Conservation (phyloP, 2,113 vertebrate species). For the Lucifuga dentata region DNA sequence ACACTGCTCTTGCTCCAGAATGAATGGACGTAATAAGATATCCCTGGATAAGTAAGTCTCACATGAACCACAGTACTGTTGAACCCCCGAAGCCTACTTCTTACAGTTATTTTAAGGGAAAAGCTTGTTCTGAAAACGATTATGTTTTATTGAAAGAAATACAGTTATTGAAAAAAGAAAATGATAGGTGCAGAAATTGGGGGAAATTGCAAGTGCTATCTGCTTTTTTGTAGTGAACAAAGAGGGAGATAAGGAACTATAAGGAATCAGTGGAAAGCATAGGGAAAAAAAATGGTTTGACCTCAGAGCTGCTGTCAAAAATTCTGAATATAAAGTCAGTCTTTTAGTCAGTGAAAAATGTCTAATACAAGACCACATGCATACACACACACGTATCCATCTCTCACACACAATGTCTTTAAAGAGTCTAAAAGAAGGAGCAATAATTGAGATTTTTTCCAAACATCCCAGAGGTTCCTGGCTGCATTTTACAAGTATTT, state of each 20-base stretch:
- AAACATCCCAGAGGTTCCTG: conserved; percentile 11
- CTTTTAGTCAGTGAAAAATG: conserved; percentile 37
- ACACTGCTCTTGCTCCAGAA: conserved; percentile 68
- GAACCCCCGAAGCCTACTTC: conserved; percentile 60
- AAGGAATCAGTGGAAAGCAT: conserved; percentile 51
- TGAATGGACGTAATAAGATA: conserved; percentile 79
- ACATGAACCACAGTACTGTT: conserved; percentile 56
- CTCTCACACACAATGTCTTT: conserved; percentile 9
- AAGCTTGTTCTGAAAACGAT: conserved; percentile 30
- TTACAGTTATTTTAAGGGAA: conserved; percentile 47
- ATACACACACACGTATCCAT: background rate
- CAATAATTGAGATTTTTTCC: conserved; percentile 43
- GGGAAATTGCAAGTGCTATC: conserved; percentile 47
- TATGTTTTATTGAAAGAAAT: conserved; percentile 48
- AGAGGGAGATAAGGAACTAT: conserved; percentile 36
- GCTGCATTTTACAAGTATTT: conserved; percentile 34
- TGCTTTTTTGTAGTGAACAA: conserved; percentile 36
- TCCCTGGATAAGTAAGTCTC: conserved; percentile 73
- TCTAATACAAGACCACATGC: background rate
- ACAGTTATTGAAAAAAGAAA: conserved; percentile 37
- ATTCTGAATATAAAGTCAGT: conserved; percentile 43
- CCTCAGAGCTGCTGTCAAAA: conserved; percentile 55
- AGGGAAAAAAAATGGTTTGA: conserved; percentile 38
- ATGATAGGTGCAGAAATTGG: conserved; percentile 55
- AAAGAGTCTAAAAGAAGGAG: conserved; percentile 25